phyloP scores from a whole-genome alignment of 2,888 invertebrate species.

The Platynereis dumerilii region DNA sequence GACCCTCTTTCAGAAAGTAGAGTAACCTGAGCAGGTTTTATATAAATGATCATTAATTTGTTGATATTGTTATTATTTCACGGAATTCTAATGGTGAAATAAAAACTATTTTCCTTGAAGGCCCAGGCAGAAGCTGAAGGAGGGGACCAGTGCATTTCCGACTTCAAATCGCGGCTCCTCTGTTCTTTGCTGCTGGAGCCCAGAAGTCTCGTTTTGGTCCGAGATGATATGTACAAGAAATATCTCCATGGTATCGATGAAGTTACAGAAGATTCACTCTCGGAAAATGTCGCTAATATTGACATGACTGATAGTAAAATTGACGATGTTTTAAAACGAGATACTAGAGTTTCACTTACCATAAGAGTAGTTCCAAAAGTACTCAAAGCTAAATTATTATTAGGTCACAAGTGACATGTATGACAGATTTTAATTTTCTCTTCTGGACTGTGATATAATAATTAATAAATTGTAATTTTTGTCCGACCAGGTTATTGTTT shows the following conservation, averaged over 20 bases:
- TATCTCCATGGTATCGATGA: constrained; percentile 89
- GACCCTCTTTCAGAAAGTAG: too few species aligned
- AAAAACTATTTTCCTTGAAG: too few species aligned
- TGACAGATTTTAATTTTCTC: too few species aligned
- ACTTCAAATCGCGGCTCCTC: constrained; percentile 57
- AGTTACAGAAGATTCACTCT: constrained; percentile 69
- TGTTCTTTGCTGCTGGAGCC: constrained; percentile 84
- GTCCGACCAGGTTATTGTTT: too few species aligned
- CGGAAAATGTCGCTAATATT: constrained; percentile 65
- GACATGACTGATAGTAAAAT: constrained; percentile 70
- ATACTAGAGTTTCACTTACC: constrained; percentile 85
- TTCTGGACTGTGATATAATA: too few species aligned
- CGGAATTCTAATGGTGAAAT: too few species aligned
- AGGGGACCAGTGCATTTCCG: not conserved
- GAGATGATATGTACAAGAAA: constrained; percentile 80
- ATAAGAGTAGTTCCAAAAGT: constrained; percentile 89
- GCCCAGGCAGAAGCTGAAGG: not conserved
- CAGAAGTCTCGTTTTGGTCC: constrained; percentile 84
- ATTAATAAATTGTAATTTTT: too few species aligned
- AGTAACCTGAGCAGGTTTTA: too few species aligned
- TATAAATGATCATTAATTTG: too few species aligned
- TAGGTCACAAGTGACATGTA: constrained; percentile 38
- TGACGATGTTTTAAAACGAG: constrained; percentile 70
- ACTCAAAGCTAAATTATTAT: constrained; percentile 52
- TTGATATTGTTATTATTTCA: too few species aligned